phyloP scores from a whole-genome alignment of 2,888 invertebrate genomes.

The Drosophila cracens region DNA sequence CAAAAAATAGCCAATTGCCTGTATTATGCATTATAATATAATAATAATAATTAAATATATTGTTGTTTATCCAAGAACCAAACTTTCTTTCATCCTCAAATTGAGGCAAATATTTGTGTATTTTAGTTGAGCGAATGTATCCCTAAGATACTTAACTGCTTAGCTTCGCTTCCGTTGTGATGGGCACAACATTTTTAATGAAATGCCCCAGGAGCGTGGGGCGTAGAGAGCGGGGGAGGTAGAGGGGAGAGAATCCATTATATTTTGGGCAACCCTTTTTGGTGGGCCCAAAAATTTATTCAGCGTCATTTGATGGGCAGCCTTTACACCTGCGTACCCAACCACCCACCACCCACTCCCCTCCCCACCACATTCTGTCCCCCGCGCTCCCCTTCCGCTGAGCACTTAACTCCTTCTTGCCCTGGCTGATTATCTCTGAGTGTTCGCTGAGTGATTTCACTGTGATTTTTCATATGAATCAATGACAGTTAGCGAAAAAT shows the following conservation, averaged over 20 bases:
- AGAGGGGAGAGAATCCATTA: slow-evolving; percentile 24
- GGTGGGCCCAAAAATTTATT: slow-evolving; percentile 29
- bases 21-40: not conserved
- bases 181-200: slow-evolving; percentile 42
- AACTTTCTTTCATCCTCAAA: slow-evolving; percentile 12
- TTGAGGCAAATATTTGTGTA: slow-evolving; percentile 26
- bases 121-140: not conserved
- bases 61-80: not conserved
- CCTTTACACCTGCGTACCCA: slow-evolving; percentile 57
- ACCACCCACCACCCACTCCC: not conserved
- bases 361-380: not conserved
- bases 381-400: not conserved
- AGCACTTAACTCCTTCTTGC: slow-evolving; percentile 40
- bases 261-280: slow-evolving; percentile 42
- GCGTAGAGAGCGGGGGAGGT: rapidly evolving
- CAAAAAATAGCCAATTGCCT: not conserved
- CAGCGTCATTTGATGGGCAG: slow-evolving; percentile 44
- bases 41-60: not conserved
- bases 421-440: slow-evolving; percentile 51
- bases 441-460: slow-evolving; percentile 61
- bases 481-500: slow-evolving; percentile 38
- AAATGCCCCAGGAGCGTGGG: slow-evolving; percentile 29
- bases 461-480: slow-evolving; percentile 74
- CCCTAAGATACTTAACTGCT: slow-evolving; percentile 45
- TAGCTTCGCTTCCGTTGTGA: slow-evolving; percentile 19